Percentiles rank a stretch among this genome's conserved stretches.
Evolutionary conservation across 2,113 vertebrate species (phyloP).

Genomic region (Phalacrocorax carbo): DNA sequence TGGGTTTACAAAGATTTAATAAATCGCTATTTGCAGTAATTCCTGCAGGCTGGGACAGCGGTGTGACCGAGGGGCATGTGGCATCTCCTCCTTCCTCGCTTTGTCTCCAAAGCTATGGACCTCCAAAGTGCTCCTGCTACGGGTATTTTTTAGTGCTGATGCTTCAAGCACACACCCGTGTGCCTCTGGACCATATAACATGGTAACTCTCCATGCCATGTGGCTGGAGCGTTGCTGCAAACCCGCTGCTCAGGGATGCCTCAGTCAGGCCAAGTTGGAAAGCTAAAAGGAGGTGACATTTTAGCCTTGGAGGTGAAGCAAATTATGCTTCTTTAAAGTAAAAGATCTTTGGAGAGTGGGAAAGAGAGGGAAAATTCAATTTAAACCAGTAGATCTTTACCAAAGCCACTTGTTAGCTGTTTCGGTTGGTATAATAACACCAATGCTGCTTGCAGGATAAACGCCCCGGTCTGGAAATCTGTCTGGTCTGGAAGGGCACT

Average conservation of each 20-base stretch:
- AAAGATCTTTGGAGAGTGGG: neutral
- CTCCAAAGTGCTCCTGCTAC: neutral
- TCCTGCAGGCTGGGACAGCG: neutral
- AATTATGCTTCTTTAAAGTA: neutral
- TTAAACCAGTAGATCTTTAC: neutral
- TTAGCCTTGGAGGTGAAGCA: neutral
- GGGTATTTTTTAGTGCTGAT: neutral
- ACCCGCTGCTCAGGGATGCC: neutral
- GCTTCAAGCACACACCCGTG: neutral
- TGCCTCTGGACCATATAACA: neutral
- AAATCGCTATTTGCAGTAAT: neutral
- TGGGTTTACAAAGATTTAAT: neutral
- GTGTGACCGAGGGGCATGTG: accelerated
- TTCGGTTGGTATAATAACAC: neutral
- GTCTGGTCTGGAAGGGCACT: neutral
- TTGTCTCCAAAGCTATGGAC: neutral
- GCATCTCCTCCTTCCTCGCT: neutral
- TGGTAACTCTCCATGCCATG: accelerated
- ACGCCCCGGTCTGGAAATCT: neutral
- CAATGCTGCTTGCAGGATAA: neutral
- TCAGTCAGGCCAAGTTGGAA: neutral
- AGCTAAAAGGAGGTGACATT: neutral
- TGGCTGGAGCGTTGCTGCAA: neutral
- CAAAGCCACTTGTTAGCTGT: neutral
- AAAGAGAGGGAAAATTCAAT: neutral